Evolutionary conservation across 2,888 invertebrate species (phyloP).

Genomic region (Myopa tessellatipennis): DNA sequence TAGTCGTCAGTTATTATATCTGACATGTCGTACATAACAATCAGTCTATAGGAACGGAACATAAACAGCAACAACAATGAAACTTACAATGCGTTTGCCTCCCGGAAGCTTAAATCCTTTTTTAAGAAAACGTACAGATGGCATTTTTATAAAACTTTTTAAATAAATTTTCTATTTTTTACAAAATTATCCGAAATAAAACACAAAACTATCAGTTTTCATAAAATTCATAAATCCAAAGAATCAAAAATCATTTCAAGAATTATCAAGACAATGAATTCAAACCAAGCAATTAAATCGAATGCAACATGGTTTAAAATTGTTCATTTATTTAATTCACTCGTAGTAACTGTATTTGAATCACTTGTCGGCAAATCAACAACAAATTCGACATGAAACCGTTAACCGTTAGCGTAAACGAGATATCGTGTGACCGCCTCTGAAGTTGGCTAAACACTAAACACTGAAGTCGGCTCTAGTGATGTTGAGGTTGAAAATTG

Average conservation of each 20-base stretch:
- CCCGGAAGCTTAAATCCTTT: constrained; percentile 56
- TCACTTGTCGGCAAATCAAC: not conserved
- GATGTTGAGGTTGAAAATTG: constrained; percentile 1
- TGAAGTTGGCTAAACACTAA: constrained; percentile 37
- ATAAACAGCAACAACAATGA: not conserved
- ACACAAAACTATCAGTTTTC: too few species aligned
- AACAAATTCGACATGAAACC: constrained; percentile 2
- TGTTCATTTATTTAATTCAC: too few species aligned
- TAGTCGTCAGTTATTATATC: too few species aligned
- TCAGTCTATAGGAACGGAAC: not conserved
- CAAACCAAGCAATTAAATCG: too few species aligned
- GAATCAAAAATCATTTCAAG: too few species aligned
- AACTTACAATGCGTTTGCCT: constrained; percentile 49
- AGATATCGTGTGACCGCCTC: constrained; percentile 22
- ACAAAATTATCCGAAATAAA: too few species aligned
- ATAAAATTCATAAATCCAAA: too few species aligned
- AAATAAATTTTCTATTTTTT: not conserved
- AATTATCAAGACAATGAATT: too few species aligned
- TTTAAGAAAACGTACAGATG: constrained; percentile 60
- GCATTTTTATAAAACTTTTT: constrained; percentile 52
- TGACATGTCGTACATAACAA: too few species aligned
- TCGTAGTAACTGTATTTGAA: not conserved
- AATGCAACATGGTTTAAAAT: too few species aligned
- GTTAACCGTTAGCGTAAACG: constrained; percentile 3
- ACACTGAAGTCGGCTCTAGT: not conserved